Evolutionary conservation across 2,113 vertebrate genomes (phyloP).

Genomic region (Mugil cephalus): DNA sequence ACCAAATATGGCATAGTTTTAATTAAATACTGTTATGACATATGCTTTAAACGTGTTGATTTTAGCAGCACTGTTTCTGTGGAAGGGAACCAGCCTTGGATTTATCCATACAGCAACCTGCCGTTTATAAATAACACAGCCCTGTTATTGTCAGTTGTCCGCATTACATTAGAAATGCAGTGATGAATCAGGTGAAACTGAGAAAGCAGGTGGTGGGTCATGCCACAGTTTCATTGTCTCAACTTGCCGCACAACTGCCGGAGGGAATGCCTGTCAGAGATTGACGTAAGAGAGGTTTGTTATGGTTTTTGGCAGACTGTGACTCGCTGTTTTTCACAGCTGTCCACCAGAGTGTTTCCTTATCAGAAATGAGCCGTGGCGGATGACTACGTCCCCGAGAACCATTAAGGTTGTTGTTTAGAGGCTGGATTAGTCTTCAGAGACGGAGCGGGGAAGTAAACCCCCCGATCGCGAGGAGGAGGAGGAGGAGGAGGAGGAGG

Average conservation of each 20-base stretch:
- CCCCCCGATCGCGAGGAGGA: no score
- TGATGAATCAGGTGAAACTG: slow-evolving; percentile 73
- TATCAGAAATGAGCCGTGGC: slow-evolving; percentile 25
- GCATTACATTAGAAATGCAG: slow-evolving; percentile 3
- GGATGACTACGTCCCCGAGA: slow-evolving; percentile 31
- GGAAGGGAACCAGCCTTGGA: background rate
- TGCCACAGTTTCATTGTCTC: slow-evolving; percentile 64
- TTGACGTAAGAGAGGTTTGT: slow-evolving; percentile 73
- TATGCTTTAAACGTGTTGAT: background rate
- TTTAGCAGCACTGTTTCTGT: slow-evolving; percentile 17
- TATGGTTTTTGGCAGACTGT: slow-evolving; percentile 69
- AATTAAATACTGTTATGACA: background rate
- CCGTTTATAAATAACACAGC: slow-evolving; percentile 38
- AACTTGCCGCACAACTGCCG: slow-evolving; percentile 68
- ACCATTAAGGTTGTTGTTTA: slow-evolving; percentile 19
- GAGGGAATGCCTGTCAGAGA: slow-evolving; percentile 61
- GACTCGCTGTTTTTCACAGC: slow-evolving; percentile 71
- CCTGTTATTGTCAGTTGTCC: slow-evolving; percentile 1
- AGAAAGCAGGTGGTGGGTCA: slow-evolving; percentile 61
- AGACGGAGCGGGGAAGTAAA: no score
- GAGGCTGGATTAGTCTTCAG: slow-evolving; percentile 2
- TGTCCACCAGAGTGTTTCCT: slow-evolving; percentile 41
- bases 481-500: no score
- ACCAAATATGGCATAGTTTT: background rate
- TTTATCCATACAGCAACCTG: slow-evolving; percentile 25